Percentiles rank a stretch among this genome's conserved stretches.
phyloP scores from a whole-genome alignment of 2,888 invertebrate species.

The Drosophila meridionalis region DNA sequence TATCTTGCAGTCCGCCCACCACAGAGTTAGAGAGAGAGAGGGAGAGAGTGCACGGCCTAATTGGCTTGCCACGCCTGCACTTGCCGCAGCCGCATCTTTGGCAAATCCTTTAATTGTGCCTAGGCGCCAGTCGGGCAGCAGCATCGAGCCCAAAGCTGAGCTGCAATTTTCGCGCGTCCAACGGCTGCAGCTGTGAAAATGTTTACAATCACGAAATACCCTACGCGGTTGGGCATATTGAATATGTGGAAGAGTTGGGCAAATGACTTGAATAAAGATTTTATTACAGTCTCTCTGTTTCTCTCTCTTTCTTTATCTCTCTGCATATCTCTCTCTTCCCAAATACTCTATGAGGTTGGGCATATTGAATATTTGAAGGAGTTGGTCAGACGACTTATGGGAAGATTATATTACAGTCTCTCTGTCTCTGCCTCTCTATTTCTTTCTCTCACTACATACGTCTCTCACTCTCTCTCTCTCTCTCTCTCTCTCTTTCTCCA shows the following conservation, averaged over 20 bases:
- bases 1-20: constrained; percentile 67
- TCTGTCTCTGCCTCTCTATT: no score
- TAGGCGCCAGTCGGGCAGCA: constrained; percentile 61
- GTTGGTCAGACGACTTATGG: no score
- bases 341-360: no score
- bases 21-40: neutral
- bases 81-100: constrained; percentile 16
- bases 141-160: constrained; percentile 10
- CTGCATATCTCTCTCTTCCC: no score
- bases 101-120: constrained; percentile 75
- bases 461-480: neutral
- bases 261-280: no score
- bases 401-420: neutral
- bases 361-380: no score
- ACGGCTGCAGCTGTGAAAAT: constrained; percentile 71
- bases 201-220: constrained; percentile 26
- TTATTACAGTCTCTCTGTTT: no score
- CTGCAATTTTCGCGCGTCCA: constrained; percentile 61
- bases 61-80: constrained; percentile 58
- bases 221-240: neutral
- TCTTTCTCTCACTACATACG: neutral
- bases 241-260: no score
- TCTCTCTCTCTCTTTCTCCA: neutral
- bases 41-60: constrained; percentile 32
- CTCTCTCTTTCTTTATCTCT: neutral